Evolutionary conservation across 2,113 vertebrate species (phyloP).

Genomic region (Leucoraja erinaceus): DNA sequence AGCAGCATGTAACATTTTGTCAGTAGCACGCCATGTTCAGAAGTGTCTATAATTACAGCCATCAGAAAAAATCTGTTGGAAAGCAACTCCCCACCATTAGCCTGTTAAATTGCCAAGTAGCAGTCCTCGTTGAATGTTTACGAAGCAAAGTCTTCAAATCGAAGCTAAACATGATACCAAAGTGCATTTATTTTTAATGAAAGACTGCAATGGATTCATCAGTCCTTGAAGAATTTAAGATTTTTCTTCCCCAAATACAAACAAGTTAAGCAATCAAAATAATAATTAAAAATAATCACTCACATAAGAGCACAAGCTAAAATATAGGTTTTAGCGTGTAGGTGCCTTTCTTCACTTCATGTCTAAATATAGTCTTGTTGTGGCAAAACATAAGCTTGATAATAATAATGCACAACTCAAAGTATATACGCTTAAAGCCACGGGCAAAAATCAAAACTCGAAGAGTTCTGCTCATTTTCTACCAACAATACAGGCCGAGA

Average conservation of each 20-base stretch:
- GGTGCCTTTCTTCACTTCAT: constrained; percentile 1
- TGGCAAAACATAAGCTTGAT: not conserved
- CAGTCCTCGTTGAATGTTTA: not conserved
- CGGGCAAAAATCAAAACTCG: not conserved
- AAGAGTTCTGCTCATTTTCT: not conserved
- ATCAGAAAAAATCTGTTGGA: not conserved
- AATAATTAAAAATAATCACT: constrained; percentile 26
- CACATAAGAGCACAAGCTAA: not conserved
- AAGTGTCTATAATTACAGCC: not conserved
- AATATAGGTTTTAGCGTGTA: not conserved
- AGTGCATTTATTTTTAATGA: not conserved
- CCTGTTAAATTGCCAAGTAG: not conserved
- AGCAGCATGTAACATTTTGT: not conserved
- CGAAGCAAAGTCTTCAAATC: not conserved
- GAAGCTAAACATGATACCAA: not conserved
- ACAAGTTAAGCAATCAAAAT: not conserved
- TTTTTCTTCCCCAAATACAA: not conserved
- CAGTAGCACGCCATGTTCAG: not conserved
- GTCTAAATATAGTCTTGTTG: constrained; percentile 21
- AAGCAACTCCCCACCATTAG: not conserved
- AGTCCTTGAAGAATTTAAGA: not conserved
- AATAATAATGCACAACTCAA: constrained; percentile 26
- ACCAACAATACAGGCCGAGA: not conserved
- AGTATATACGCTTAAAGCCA: not conserved
- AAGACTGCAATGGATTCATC: not conserved